These are phyloP conservation scores for Platycnemis pennipes DNA, from an alignment of 2,888 invertebrate genomes.

Conservation along the genomic window DNA sequence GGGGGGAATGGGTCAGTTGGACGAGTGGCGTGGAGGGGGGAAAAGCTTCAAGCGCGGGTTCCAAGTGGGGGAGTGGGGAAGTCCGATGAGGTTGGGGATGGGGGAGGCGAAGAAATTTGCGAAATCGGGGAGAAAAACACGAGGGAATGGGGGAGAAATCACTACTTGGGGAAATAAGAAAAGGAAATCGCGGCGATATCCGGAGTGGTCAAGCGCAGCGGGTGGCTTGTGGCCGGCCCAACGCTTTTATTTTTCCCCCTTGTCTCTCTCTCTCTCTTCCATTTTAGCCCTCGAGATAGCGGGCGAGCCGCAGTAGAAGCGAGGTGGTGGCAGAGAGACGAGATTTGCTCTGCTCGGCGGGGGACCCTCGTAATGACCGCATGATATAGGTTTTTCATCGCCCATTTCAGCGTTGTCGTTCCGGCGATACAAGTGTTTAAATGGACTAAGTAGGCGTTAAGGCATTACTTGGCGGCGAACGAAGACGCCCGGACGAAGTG, in stretches of 20 bases:
- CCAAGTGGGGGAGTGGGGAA: neutral
- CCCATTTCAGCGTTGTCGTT: conserved; percentile 23
- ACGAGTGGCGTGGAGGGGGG: neutral
- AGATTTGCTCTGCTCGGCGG: conserved; percentile 25
- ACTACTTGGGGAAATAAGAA: conserved; percentile 54
- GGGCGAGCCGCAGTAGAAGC: no score
- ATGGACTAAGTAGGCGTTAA: conserved; percentile 29
- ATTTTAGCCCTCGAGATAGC: no score
- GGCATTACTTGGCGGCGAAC: neutral
- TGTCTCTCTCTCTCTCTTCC: neutral
- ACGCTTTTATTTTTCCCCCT: neutral
- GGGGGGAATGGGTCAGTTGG: no score
- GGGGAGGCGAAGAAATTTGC: conserved; percentile 40
- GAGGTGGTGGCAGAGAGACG: neutral
- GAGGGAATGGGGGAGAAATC: neutral
- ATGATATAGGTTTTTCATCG: conserved; percentile 46
- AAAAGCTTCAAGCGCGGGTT: neutral
- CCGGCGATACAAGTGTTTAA: conserved; percentile 20
- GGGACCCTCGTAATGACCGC: conserved; percentile 38
- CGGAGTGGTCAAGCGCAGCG: conserved; percentile 55
- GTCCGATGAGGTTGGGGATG: neutral
- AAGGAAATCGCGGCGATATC: conserved; percentile 61
- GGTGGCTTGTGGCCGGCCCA: neutral
- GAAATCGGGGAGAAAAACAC: conserved; percentile 46
- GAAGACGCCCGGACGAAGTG: neutral